Percentiles rank a stretch among this genome's conserved stretches.
Evolutionary conservation across 2,113 vertebrate species (phyloP).

Genomic region (Nothoprocta perdicaria): DNA sequence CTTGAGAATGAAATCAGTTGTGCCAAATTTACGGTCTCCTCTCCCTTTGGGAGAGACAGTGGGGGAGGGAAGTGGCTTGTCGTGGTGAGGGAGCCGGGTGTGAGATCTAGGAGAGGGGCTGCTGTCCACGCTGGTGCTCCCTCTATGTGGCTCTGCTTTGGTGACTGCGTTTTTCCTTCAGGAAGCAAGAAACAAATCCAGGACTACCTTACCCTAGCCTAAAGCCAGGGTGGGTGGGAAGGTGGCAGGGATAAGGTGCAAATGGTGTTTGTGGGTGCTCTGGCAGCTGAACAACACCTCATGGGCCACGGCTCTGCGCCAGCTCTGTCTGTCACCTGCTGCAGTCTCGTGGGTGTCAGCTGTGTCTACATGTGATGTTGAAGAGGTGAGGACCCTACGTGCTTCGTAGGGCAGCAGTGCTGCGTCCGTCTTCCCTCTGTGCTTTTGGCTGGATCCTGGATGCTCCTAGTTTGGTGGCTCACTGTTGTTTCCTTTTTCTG

Average conservation of each 20-base stretch:
- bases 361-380: too few relatives aligned
- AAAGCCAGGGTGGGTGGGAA: background rate
- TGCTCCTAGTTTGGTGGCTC: background rate
- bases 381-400: accelerated
- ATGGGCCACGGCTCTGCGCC: too few relatives aligned
- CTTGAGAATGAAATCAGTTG: accelerated
- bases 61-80: background rate
- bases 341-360: background rate
- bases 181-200: background rate
- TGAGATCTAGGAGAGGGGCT: background rate
- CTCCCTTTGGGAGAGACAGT: background rate
- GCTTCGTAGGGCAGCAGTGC: background rate
- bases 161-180: background rate
- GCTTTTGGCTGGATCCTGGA: background rate
- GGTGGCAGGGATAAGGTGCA: background rate
- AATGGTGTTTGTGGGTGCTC: background rate
- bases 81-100: background rate
- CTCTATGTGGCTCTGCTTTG: background rate
- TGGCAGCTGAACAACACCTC: background rate
- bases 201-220: background rate
- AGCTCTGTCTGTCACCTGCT: background rate
- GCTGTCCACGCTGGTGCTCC: background rate
- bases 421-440: background rate
- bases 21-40: background rate
- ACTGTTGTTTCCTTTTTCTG: background rate